Evolutionary conservation across 2,113 vertebrate genomes (phyloP).

Genomic region (Heterocephalus glaber): DNA sequence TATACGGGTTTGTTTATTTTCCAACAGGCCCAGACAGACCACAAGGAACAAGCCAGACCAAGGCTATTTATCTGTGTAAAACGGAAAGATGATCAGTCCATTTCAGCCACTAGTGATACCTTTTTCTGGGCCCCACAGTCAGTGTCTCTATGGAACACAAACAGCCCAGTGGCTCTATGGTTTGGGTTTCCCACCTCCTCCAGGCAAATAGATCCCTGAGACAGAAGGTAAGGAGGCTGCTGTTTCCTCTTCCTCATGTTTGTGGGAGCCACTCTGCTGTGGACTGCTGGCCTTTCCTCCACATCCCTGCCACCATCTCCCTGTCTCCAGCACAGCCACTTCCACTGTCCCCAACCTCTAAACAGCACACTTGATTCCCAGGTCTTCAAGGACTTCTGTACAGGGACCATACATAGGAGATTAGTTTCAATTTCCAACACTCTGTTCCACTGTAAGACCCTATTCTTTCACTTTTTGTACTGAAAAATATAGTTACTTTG

Average conservation of each 20-base stretch:
- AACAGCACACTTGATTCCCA: not conserved
- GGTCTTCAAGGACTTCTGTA: not conserved
- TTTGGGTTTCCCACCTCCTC: constrained; percentile 19
- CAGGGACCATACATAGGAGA: not conserved
- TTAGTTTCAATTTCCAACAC: not conserved
- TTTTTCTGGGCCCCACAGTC: constrained; percentile 22
- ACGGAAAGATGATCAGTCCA: constrained; percentile 65
- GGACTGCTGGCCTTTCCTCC: not conserved
- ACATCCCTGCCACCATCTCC: not conserved
- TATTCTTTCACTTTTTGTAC: not conserved
- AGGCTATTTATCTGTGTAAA: constrained; percentile 61
- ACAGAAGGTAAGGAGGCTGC: not conserved
- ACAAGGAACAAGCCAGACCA: constrained; percentile 45
- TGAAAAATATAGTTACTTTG: not conserved
- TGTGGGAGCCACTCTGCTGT: not conserved
- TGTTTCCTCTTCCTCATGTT: not conserved
- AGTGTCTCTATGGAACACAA: constrained; percentile 34
- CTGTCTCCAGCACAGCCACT: not conserved
- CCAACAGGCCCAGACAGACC: constrained; percentile 53
- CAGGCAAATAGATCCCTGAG: not conserved
- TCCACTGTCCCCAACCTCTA: not conserved
- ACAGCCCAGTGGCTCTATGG: not conserved
- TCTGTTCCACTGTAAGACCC: not conserved
- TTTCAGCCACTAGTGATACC: constrained; percentile 50
- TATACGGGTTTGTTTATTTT: constrained; percentile 45